phyloP scores from a whole-genome alignment of 2,888 invertebrate species.

The Leptopilina myrica region DNA sequence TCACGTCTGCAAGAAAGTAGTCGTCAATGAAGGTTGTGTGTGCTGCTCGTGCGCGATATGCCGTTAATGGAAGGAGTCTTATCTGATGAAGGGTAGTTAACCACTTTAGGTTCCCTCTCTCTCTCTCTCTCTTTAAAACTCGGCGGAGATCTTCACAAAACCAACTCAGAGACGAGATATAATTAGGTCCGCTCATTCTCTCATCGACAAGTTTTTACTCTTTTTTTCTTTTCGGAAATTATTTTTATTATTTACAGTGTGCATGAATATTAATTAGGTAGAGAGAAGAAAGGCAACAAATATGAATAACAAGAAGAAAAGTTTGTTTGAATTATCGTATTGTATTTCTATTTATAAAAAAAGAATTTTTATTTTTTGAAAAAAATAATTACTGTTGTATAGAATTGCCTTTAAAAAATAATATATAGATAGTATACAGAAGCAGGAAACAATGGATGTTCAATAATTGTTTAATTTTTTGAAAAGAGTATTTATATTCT shows the following conservation, averaged over 20 bases:
- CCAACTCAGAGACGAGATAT: constrained; percentile 60
- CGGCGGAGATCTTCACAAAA: constrained; percentile 55
- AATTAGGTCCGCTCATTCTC: constrained; percentile 58
- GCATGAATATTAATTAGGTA: not conserved
- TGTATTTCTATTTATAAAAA: too few relatives aligned
- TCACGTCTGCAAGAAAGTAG: constrained; percentile 23
- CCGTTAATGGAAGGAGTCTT: constrained; percentile 28
- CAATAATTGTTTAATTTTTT: too few relatives aligned
- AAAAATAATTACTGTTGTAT: too few relatives aligned
- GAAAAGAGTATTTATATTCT: too few relatives aligned
- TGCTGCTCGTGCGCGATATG: constrained; percentile 30
- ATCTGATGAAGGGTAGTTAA: constrained; percentile 37
- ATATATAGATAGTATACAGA: not conserved
- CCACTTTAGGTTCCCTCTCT: constrained; percentile 32
- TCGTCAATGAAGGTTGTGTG: constrained; percentile 35
- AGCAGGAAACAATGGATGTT: too few relatives aligned
- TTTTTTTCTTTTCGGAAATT: not conserved
- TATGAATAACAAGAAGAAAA: not conserved
- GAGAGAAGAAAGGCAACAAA: not conserved
- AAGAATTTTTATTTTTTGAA: too few relatives aligned
- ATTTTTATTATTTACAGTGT: not conserved
- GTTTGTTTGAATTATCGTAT: not conserved
- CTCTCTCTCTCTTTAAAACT: constrained; percentile 2
- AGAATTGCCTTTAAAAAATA: not conserved
- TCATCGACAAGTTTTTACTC: constrained; percentile 33